Conservation (phyloP, 1,140 invertebrate genomes). For the Parasteatoda tepidariorum region DNA sequence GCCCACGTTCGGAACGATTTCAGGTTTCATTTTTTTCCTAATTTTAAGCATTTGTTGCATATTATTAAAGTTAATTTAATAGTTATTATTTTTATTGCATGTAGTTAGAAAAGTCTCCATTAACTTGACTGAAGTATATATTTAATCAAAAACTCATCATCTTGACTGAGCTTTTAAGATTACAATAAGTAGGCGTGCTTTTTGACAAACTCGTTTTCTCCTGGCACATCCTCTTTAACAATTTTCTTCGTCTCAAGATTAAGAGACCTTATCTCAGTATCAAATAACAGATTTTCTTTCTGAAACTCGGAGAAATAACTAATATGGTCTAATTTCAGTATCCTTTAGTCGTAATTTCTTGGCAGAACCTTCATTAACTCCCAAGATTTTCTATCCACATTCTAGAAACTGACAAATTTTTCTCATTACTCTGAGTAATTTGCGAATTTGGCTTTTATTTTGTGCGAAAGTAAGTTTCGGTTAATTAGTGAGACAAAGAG, state of each 20-base stretch:
- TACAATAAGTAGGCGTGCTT: no score
- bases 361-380: slow-evolving; percentile 55
- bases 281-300: slow-evolving; percentile 35
- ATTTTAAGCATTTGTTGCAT: no score
- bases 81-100: no score
- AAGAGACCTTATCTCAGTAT: slow-evolving; percentile 11
- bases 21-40: no score
- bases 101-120: no score
- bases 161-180: no score
- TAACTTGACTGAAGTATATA: no score
- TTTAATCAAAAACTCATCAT: no score
- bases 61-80: no score
- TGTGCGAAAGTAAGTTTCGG: slow-evolving; percentile 59
- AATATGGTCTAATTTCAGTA: slow-evolving; percentile 55
- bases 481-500: slow-evolving; percentile 60
- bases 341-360: slow-evolving; percentile 58
- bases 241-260: slow-evolving; percentile 16
- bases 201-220: background rate
- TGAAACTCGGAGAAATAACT: slow-evolving; percentile 3
- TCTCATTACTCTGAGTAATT: slow-evolving; percentile 60
- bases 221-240: background rate
- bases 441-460: slow-evolving; percentile 59
- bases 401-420: slow-evolving; percentile 60
- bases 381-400: slow-evolving; percentile 50
- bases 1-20: no score